Percentiles rank a stretch among this genome's conserved stretches.
Conservation (phyloP, 2,797 vertebrate genomes). For the Linurgus olivaceus region DNA sequence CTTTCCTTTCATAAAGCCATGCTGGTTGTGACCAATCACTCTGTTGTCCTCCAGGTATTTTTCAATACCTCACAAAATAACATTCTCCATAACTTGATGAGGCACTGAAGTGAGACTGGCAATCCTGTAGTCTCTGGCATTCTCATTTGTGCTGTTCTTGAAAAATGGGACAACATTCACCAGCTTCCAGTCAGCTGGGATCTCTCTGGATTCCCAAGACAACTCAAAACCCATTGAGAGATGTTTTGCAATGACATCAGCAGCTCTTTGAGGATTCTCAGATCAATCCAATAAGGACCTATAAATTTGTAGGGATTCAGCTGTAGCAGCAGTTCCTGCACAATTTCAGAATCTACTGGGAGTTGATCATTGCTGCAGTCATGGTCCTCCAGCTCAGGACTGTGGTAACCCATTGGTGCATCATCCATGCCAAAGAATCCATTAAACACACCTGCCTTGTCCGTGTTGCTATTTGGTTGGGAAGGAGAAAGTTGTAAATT, state of each 20-base stretch:
- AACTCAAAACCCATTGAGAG: not conserved
- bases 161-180: not conserved
- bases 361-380: not conserved
- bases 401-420: too few relatives aligned
- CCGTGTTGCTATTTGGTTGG: not conserved
- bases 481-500: not conserved
- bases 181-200: not conserved
- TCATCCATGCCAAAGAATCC: fast-evolving
- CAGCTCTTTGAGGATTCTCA: not conserved
- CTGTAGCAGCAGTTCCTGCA: not conserved
- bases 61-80: not conserved
- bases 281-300: not conserved
- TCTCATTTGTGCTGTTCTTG: fast-evolving
- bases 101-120: not conserved
- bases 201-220: not conserved
- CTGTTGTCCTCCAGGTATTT: not conserved
- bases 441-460: not conserved
- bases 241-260: not conserved
- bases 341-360: not conserved
- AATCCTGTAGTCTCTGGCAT: not conserved
- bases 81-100: not conserved
- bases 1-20: not conserved
- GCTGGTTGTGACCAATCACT: not conserved
- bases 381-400: not conserved
- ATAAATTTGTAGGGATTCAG: not conserved